Base-by-base conservation (phyloP, 2,797 vertebrate genomes). In the Anomalospiza imberbis region DNA sequence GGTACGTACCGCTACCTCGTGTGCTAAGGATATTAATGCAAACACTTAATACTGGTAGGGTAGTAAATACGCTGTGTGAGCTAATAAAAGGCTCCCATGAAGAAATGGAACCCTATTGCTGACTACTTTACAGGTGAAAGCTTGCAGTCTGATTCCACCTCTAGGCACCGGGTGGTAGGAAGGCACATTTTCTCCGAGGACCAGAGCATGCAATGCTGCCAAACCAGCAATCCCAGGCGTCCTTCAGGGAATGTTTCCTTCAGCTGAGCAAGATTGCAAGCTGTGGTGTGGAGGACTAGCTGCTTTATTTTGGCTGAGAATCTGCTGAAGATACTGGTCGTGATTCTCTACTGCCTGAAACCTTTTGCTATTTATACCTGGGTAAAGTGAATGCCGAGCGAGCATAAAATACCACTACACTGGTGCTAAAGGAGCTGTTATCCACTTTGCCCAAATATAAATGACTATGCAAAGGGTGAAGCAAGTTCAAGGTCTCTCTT, bases 71-170 rank as follows among this genome's bases (percentile, higher is more conserved):
- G 1, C 83, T 63, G 83, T 50, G 79, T 82, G 73, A 95, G 58
- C 81, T 96, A 90, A 95, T 90, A 94, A 95, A 97, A 92, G 87
- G 94, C 88, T 97, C 71, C 72, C 75, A 71, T 96, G 94, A 92
- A 93, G 93, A 96, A 94, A 91, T 6, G 54, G 94, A 95, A 88
- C 93, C 86, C 88, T 97, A 47, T 87, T 95, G 92, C 92, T 89
- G 85, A 68, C 89, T 92, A 4, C 72, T 95, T 82, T 70, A 63
- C 91, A 93, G 83, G 72, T 94, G 95, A 93, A 94, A 96, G 85
- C 93, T 93, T 96, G 89, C 88, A 96, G 94, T 89, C 85, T 91
- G 82, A 91, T 95, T 87, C 95, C 71, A 78, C 77, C 36, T 38
- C 72, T 92, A 92, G 86, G 70, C 68, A 66, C 0, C 3, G 34